Percentiles rank a stretch among this genome's conserved stretches.
Conservation (phyloP, 2,888 invertebrate species). For the Orgyia antiqua region DNA sequence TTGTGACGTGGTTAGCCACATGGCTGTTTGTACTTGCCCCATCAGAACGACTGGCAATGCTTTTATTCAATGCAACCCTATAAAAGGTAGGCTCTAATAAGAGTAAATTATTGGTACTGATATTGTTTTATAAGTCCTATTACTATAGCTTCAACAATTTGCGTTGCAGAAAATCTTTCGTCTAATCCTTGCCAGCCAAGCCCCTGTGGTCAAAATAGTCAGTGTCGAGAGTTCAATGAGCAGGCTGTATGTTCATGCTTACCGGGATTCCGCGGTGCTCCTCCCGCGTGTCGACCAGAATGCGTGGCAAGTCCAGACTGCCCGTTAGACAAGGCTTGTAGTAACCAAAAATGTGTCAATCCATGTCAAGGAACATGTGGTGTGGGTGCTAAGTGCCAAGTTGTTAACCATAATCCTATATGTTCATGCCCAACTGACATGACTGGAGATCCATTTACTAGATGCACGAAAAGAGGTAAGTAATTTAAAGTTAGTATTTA, state of each 20-base stretch:
- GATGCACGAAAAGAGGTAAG: constrained; percentile 76
- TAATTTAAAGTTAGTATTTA: too few species aligned
- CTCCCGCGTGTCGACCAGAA: constrained; percentile 84
- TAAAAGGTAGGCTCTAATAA: constrained; percentile 59
- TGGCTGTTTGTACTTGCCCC: constrained; percentile 87
- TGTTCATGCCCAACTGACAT: constrained; percentile 82
- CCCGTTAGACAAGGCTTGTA: constrained; percentile 82
- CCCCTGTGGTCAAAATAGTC: constrained; percentile 81
- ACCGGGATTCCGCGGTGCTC: constrained; percentile 80
- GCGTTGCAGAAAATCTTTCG: constrained; percentile 51
- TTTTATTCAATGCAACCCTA: constrained; percentile 80
- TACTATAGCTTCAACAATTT: neutral
- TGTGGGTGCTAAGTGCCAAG: constrained; percentile 83
- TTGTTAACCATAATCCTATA: constrained; percentile 86
- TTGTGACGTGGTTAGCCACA: constrained; percentile 86
- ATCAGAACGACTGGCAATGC: constrained; percentile 84
- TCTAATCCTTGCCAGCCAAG: constrained; percentile 80
- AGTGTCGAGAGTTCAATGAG: constrained; percentile 78
- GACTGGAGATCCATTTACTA: constrained; percentile 83
- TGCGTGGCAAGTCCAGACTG: constrained; percentile 86
- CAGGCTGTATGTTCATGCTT: constrained; percentile 85
- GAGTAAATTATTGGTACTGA: neutral
- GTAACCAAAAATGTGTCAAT: constrained; percentile 83
- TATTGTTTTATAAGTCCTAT: neutral
- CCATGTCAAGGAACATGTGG: constrained; percentile 90